Evolutionary conservation across 2,888 invertebrate genomes (phyloP), one percentile per base, ranked within the genome.

Genomic region (Erebia ligea): DNA sequence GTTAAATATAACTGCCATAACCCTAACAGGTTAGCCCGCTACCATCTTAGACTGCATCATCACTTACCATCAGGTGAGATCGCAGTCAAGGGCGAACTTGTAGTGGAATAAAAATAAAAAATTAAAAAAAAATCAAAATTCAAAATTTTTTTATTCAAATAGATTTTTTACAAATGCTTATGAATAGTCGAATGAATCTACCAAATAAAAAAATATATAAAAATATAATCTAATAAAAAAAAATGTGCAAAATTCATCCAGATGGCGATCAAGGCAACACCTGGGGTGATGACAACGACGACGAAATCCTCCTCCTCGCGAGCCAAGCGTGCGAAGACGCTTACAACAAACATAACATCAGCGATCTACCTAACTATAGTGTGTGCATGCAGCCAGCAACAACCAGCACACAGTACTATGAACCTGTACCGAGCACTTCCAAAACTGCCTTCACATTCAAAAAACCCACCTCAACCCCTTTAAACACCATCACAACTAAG

Each of bases 241-340:
- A n/a, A n/a, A 40, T 45, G 4, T 45, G 19, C 11, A 19, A 19
- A 54, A 19, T 19, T 59, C 25, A 34, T 63, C 65, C 69, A 68
- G 70, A 72, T 15, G 72, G 21, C 9, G 63, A 63, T 25, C 70
- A 69, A 62, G 50, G 34, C 1, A 84, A 88, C 69, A 86, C 79
- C 66, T 93, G 93, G 93, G 93, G 90, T 13, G 92, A 94, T 71
- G 93, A 93, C 56, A 88, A 87, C 79, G 93, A 93, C 40, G 93
- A 93, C 58, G 92, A 93, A 78, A 90, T 94, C 50, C 81, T 94
- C 0, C 82, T 94, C 11, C 80, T 92, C 76, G 93, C 92, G 0
- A 93, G 93, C 72, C 93, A 93, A 76, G 93, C 87, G 0, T 93
- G 91, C 73, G 94, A 94, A 72, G 82, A 92, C 40, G 90, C 83